Base-by-base conservation (phyloP, 1,140 invertebrate species). In the Pygmarrhopalites habei region DNA sequence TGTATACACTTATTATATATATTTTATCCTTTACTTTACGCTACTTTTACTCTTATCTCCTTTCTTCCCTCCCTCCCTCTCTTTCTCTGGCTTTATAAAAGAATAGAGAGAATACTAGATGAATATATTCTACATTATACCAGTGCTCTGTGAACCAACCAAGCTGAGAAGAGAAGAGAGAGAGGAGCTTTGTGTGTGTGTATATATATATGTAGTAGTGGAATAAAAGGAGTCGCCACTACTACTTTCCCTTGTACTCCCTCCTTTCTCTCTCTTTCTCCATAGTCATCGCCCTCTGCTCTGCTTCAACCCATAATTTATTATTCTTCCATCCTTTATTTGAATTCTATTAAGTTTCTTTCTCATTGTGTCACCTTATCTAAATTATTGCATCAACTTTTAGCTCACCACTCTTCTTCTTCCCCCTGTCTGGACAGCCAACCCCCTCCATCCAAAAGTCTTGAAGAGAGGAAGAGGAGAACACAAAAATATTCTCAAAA, bases 271-370 rank as follows among this genome's bases (percentile, higher is more conserved):
- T 47, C 23, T 47, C 44, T 25, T 21, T n/a, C 44, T 21, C 44
- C 39, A 41, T 41, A 41, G n/a, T n/a, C n/a, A n/a, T n/a, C n/a
- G n/a, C n/a, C 39, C 39, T 12, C 39, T 41, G 39, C 44, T 46
- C 25, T 26, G 14, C n/a, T 2, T 35, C 53, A 39, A 25, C 23
- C 29, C 53, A 56, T 35, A 56, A 56, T 56, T 56, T 56, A 56
- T 56, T 56, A 32, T 56, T 56, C 53, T 56, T 39, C 53, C 19
- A 7, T 2, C 35, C 53, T 56, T 56, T 56, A 56, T 56, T 56
- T 41, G 53, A 56, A 56, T 56, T 56, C 53, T 35, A 56, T 56
- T 56, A 39, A 56, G 17, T 35, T 56, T 56, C 53, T 56, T 56
- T 56, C 53, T 56, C 53, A 35, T 56, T 56, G 53, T 56, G 30